These are phyloP conservation scores for Melanostoma scalare DNA, from an alignment of 2,888 invertebrate genomes.

Conservation along the genomic window DNA sequence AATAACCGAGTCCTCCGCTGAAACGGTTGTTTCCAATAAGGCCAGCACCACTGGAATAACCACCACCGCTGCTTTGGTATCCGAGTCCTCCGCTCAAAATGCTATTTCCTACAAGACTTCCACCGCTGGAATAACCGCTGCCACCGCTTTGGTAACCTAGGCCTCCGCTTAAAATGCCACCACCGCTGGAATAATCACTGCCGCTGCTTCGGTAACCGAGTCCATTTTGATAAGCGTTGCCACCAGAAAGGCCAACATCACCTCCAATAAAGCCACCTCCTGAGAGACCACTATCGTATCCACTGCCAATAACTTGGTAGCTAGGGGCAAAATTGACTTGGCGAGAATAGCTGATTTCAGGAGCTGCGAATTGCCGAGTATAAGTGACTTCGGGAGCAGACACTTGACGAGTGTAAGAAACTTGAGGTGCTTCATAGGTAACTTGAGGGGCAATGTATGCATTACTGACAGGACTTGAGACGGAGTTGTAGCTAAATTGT, in stretches of 20 bases:
- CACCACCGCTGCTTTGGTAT: not conserved
- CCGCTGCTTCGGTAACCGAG: not conserved
- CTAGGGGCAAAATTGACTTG: constrained; percentile 43
- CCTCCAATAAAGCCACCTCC: constrained; percentile 9
- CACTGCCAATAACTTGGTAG: constrained; percentile 21
- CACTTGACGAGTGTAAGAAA: too few relatives aligned
- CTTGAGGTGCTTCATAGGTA: too few relatives aligned
- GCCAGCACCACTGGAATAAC: not conserved
- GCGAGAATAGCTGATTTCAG: not conserved
- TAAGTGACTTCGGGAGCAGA: not conserved
- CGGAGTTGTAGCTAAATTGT: not conserved
- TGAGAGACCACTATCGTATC: constrained; percentile 12
- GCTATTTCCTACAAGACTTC: constrained; percentile 6
- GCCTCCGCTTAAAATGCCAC: constrained; percentile 2
- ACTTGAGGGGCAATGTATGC: not conserved
- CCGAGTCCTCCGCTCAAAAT: not conserved
- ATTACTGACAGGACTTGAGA: constrained; percentile 17
- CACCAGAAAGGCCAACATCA: not conserved
- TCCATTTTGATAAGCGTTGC: not conserved
- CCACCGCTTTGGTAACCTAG: constrained; percentile 18
- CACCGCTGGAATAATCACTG: not conserved
- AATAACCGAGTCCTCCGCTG: not conserved
- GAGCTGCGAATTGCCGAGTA: constrained; percentile 12
- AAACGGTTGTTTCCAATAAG: too few relatives aligned
- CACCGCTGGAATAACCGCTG: not conserved